Evolutionary conservation across 2,888 invertebrate genomes (phyloP).

Genomic region (Mimas tiliae): DNA sequence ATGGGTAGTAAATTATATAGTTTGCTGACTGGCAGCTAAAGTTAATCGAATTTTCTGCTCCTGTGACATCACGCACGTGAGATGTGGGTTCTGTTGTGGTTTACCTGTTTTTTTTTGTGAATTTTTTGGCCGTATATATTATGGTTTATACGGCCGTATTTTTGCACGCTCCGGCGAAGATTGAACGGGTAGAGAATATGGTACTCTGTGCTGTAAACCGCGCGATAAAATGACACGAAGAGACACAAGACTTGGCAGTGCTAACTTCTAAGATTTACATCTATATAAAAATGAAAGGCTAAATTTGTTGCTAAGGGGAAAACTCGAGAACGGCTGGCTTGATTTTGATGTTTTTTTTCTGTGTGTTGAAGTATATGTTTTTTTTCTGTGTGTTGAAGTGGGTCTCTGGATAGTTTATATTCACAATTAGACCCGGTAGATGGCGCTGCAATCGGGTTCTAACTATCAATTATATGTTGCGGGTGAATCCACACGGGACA

Average conservation of each 20-base stretch:
- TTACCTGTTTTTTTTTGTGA: slow-evolving; percentile 54
- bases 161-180: slow-evolving; percentile 67
- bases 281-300: no score
- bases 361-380: no score
- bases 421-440: no score
- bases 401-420: no score
- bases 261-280: background rate
- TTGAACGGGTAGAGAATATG: slow-evolving; percentile 65
- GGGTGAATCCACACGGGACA: no score
- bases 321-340: no score
- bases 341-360: no score
- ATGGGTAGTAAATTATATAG: slow-evolving; percentile 58
- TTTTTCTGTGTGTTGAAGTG: no score
- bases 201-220: slow-evolving; percentile 53
- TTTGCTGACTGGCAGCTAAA: slow-evolving; percentile 67
- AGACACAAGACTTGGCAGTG: slow-evolving; percentile 30
- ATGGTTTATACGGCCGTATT: slow-evolving; percentile 68
- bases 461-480: no score
- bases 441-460: no score
- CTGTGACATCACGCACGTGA: slow-evolving; percentile 65
- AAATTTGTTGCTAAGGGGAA: no score
- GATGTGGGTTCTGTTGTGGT: slow-evolving; percentile 60
- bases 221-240: slow-evolving; percentile 46
- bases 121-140: slow-evolving; percentile 58
- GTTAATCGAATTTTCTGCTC: slow-evolving; percentile 76